Percentiles rank a stretch among this genome's conserved stretches.
Conservation (phyloP, 2,113 vertebrate species). For the Lipophrys pholis region DNA sequence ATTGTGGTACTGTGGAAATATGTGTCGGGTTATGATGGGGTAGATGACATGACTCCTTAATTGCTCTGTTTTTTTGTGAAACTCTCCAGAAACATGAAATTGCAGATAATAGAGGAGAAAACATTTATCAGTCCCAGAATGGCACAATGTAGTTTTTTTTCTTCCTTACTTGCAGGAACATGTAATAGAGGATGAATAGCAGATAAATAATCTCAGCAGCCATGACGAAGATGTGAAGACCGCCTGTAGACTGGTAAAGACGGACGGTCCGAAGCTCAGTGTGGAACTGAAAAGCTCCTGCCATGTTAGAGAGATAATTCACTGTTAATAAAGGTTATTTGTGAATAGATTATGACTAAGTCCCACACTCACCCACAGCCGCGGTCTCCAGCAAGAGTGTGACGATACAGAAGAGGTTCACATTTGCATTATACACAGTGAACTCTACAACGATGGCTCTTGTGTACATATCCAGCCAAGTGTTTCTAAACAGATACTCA, state of each 20-base stretch:
- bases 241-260: slow-evolving; percentile 86
- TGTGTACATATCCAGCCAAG: slow-evolving; percentile 90
- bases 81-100: no score
- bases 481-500: slow-evolving; percentile 85
- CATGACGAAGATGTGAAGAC: slow-evolving; percentile 88
- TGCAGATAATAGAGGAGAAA: no score
- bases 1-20: no score
- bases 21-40: no score
- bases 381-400: slow-evolving; percentile 89
- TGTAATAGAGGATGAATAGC: slow-evolving; percentile 92
- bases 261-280: slow-evolving; percentile 85
- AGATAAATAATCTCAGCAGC: slow-evolving; percentile 88
- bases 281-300: slow-evolving; percentile 88
- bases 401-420: slow-evolving; percentile 93
- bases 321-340: background rate
- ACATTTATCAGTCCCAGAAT: no score
- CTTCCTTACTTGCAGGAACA: slow-evolving; percentile 88
- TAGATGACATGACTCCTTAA: no score
- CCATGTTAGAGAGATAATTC: background rate
- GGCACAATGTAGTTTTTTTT: no score
- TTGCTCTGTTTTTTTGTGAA: no score
- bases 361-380: slow-evolving; percentile 83
- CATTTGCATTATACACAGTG: slow-evolving; percentile 93
- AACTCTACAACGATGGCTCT: slow-evolving; percentile 92
- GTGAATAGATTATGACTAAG: background rate